Evolutionary conservation across 2,888 invertebrate genomes (phyloP).

Genomic region (Dolomedes plantarius): DNA sequence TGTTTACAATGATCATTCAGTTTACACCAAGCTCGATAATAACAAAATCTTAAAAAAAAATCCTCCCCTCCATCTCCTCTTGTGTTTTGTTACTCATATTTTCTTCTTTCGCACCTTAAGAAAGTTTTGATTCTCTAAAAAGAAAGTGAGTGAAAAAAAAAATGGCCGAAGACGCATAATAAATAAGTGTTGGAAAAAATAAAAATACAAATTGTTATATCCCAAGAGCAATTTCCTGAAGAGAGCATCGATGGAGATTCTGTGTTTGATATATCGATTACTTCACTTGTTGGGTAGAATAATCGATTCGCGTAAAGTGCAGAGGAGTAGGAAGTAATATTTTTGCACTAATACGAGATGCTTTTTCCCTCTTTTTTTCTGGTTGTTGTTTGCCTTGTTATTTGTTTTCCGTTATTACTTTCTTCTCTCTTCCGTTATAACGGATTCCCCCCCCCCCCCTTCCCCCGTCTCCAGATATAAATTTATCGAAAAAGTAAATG

Average conservation of each 20-base stretch:
- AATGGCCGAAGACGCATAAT: constrained; percentile 17
- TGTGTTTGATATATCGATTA: constrained; percentile 56
- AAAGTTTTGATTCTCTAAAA: neutral
- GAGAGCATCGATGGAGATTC: constrained; percentile 18
- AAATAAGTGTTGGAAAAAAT: constrained; percentile 28
- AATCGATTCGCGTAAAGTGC: constrained; percentile 20
- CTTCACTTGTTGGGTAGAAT: constrained; percentile 28
- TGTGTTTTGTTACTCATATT: neutral
- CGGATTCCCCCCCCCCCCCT: neutral
- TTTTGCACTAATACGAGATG: constrained; percentile 27
- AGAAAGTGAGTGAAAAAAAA: neutral
- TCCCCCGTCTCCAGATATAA: neutral
- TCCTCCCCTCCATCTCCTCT: neutral
- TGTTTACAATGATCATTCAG: constrained; percentile 31
- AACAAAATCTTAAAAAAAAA: constrained; percentile 29
- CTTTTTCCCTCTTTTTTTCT: neutral
- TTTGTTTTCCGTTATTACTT: constrained; percentile 4
- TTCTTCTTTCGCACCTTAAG: neutral
- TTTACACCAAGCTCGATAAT: constrained; percentile 33
- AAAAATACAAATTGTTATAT: constrained; percentile 38
- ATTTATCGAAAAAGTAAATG: neutral
- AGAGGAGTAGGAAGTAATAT: constrained; percentile 24
- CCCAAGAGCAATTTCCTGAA: constrained; percentile 45
- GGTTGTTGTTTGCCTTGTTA: neutral
- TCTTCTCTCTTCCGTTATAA: constrained; percentile 10